These are phyloP conservation scores for Rhopilema esculentum DNA, from an alignment of 30 jellyfish, hydroid and myxozoan genomes.

Conservation along the genomic window DNA sequence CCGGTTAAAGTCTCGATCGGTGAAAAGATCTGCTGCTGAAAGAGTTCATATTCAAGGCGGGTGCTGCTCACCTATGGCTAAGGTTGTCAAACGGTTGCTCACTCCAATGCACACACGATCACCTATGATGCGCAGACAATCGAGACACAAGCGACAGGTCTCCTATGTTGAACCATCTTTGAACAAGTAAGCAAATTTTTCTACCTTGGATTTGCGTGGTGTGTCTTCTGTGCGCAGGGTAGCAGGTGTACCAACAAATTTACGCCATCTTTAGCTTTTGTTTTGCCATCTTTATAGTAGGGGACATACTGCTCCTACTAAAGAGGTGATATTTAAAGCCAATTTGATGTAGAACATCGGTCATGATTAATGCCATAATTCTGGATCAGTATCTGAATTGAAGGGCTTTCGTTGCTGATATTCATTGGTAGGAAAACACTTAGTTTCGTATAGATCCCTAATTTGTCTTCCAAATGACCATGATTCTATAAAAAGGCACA, in stretches of 20 bases:
- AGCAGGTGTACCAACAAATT: neutral
- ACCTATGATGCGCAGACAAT: conserved; percentile 29
- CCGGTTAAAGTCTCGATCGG: no score
- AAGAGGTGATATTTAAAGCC: no score
- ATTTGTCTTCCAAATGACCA: no score
- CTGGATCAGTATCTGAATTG: no score
- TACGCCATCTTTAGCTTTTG: neutral
- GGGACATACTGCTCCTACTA: no score
- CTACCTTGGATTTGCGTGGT: neutral
- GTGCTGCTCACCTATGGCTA: conserved; percentile 26
- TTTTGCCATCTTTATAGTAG: neutral
- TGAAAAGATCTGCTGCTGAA: neutral
- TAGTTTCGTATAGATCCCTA: no score
- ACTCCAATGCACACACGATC: conserved; percentile 35
- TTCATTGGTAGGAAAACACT: no score
- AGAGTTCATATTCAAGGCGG: neutral
- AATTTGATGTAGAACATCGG: no score
- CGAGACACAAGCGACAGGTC: conserved; percentile 36
- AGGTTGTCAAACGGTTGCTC: conserved; percentile 20
- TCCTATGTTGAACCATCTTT: conserved; percentile 60
- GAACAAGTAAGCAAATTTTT: conserved; percentile 9
- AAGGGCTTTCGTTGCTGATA: no score
- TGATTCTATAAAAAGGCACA: no score
- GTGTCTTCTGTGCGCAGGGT: neutral
- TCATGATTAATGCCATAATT: no score